Percentiles rank a stretch among this genome's conserved stretches.
These are phyloP conservation scores for Hoplostethus mediterraneus DNA, from an alignment of 2,797 vertebrate genomes.

Conservation along the genomic window DNA sequence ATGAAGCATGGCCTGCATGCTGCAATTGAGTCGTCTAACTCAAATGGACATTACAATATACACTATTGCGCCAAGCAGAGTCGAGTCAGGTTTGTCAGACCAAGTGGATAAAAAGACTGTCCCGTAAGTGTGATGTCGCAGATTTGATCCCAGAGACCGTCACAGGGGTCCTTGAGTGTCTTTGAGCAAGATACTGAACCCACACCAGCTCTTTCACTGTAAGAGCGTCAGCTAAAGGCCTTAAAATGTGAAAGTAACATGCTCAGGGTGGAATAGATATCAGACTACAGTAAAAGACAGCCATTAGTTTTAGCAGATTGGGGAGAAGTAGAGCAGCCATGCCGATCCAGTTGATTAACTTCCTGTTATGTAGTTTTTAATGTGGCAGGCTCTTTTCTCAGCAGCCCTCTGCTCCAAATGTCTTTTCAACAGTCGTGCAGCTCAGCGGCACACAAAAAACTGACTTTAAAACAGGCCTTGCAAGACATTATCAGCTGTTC, in stretches of 20 bases:
- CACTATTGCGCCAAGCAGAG: slow-evolving; percentile 31
- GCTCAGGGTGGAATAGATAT: no score
- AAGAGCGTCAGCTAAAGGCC: no score
- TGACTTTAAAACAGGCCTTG: slow-evolving; percentile 35
- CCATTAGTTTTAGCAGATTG: slow-evolving; percentile 16
- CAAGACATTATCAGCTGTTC: slow-evolving; percentile 33
- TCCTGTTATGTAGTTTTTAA: slow-evolving; percentile 23
- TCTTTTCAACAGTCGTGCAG: slow-evolving; percentile 45
- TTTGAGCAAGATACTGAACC: no score
- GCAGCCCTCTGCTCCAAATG: slow-evolving; percentile 24
- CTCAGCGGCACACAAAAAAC: slow-evolving; percentile 43
- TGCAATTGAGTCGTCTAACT: slow-evolving; percentile 71
- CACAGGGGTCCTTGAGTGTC: no score
- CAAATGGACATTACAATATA: slow-evolving; percentile 64
- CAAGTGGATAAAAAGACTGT: slow-evolving; percentile 31
- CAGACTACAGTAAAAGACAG: slow-evolving; percentile 8
- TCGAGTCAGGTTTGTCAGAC: slow-evolving; percentile 48
- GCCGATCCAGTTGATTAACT: slow-evolving; percentile 17
- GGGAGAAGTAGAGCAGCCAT: slow-evolving; percentile 20
- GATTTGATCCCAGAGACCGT: slow-evolving; percentile 8
- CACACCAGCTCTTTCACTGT: no score
- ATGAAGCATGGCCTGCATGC: slow-evolving; percentile 67
- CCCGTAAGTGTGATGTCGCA: slow-evolving; percentile 19
- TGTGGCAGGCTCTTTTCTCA: not conserved
- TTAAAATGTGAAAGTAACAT: no score